Conservation (phyloP, 2,797 vertebrate genomes). For the Triplophysa yarkandensis region DNA sequence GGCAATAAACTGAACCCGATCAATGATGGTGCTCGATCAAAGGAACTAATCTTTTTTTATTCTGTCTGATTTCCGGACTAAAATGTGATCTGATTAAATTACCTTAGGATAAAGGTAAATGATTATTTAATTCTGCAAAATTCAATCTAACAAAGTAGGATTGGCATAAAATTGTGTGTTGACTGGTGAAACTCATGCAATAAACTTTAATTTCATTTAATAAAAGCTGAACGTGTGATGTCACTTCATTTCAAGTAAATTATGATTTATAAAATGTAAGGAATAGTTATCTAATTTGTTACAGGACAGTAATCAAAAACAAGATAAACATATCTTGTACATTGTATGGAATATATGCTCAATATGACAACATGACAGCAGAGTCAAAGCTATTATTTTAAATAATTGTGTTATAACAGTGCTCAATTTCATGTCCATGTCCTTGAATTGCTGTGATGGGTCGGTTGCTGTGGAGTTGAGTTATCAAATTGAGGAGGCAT, state of each 20-base stretch:
- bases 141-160: not conserved
- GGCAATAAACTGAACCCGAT: slow-evolving; percentile 35
- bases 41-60: slow-evolving; percentile 17
- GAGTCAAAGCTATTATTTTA: not conserved
- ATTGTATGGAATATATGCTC: not conserved
- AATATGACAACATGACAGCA: not conserved
- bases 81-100: not conserved
- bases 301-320: not conserved
- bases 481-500: slow-evolving; percentile 17
- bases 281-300: not conserved
- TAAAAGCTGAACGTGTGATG: slow-evolving; percentile 1
- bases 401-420: not conserved
- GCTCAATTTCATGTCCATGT: not conserved
- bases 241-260: slow-evolving; percentile 3
- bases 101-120: not conserved
- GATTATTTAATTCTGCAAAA: slow-evolving; percentile 4
- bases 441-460: not conserved
- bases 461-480: slow-evolving; percentile 3
- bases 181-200: slow-evolving; percentile 26
- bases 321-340: not conserved
- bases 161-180: slow-evolving; percentile 17
- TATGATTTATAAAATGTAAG: not conserved
- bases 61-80: slow-evolving; percentile 11
- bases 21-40: slow-evolving; percentile 50
- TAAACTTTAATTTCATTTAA: slow-evolving; percentile 38